These are phyloP conservation scores for Danio choprae DNA, from an alignment of 2,797 vertebrate species.

Conservation along the genomic window DNA sequence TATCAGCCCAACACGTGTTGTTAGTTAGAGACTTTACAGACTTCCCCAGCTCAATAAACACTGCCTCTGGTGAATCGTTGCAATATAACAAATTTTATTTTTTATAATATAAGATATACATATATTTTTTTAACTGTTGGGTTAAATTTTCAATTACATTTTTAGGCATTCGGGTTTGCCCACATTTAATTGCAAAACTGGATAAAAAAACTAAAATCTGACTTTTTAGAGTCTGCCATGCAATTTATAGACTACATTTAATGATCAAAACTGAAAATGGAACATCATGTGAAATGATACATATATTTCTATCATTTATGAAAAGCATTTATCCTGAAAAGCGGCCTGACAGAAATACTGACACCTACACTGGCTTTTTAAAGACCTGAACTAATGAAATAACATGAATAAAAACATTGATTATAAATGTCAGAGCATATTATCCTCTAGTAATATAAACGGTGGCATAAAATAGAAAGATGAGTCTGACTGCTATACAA, in stretches of 20 bases:
- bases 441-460: background rate
- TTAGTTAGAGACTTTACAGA: constrained; percentile 67
- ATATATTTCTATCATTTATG: no score
- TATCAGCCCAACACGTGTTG: constrained; percentile 81
- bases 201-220: no score
- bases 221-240: no score
- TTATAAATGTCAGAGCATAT: constrained; percentile 6
- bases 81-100: no score
- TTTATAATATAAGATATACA: no score
- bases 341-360: constrained; percentile 1
- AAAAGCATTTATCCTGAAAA: background rate
- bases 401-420: background rate
- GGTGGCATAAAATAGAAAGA: background rate
- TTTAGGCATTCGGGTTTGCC: no score
- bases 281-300: background rate
- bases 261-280: background rate
- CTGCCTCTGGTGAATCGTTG: background rate
- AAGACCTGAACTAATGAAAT: background rate
- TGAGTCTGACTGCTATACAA: constrained; percentile 1
- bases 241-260: background rate
- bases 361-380: background rate
- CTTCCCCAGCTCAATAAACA: background rate
- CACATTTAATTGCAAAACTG: no score
- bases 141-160: no score
- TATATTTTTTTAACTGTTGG: no score